Evolutionary conservation across 2,797 vertebrate species (phyloP).

Genomic region (Chrosomus eos): DNA sequence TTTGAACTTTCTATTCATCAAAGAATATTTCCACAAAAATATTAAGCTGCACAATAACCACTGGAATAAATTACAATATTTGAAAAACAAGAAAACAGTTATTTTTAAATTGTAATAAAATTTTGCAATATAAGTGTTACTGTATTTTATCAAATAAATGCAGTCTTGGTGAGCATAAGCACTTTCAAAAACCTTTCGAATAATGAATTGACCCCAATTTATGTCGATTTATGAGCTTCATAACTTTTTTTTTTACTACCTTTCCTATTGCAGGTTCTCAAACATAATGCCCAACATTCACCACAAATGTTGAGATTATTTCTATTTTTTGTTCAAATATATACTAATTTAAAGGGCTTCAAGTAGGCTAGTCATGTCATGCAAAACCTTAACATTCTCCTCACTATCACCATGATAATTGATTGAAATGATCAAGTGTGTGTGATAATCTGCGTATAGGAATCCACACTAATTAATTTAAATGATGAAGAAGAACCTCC

Average conservation of each 20-base stretch:
- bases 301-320: not conserved
- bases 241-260: not conserved
- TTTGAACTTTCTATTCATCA: not conserved
- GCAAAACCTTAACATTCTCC: not conserved
- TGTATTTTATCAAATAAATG: not conserved
- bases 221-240: not conserved
- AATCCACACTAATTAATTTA: constrained; percentile 11
- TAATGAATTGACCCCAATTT: not conserved
- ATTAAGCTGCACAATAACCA: not conserved
- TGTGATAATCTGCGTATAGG: not conserved
- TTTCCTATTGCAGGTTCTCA: not conserved
- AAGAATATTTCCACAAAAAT: not conserved
- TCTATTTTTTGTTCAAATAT: not conserved
- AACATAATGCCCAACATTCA: not conserved
- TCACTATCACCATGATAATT: not conserved
- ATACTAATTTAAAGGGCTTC: not conserved
- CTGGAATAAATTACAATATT: not conserved
- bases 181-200: not conserved
- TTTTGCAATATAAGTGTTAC: not conserved
- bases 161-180: not conserved
- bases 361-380: not conserved
- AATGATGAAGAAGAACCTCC: constrained; percentile 25
- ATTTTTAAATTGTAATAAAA: not conserved
- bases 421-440: constrained; percentile 18
- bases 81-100: not conserved